phyloP scores from a whole-genome alignment of 2,113 vertebrate genomes.

The Phrynosoma platyrhinos region DNA sequence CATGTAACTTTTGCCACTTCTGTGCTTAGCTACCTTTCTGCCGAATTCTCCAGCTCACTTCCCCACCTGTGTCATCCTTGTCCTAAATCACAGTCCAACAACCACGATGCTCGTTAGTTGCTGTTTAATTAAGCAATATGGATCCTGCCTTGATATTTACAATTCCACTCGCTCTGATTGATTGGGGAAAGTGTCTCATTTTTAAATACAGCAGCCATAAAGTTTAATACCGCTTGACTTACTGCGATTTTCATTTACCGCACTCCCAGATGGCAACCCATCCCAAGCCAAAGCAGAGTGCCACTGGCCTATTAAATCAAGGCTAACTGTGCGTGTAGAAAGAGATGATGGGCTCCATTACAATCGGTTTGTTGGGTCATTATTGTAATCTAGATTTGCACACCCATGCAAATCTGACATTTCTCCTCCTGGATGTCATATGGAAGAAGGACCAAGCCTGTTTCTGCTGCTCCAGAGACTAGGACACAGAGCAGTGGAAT shows the following conservation, averaged over 20 bases:
- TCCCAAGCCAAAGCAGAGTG: conserved; percentile 45
- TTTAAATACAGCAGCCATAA: conserved; percentile 64
- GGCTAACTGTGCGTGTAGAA: conserved; percentile 59
- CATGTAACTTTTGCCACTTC: accelerated
- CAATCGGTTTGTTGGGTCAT: conserved; percentile 59
- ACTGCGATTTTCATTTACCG: conserved; percentile 58
- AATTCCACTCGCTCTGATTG: conserved; percentile 70
- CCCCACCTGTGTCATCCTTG: not conserved
- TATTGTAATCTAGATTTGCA: conserved; percentile 52
- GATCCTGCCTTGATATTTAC: conserved; percentile 76
- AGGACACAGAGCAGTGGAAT: too few species aligned
- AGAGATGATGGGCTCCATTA: conserved; percentile 64
- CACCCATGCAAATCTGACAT: conserved; percentile 20
- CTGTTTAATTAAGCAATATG: conserved; percentile 78
- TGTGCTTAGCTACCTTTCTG: not conserved
- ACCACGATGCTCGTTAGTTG: conserved; percentile 68
- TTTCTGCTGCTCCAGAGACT: accelerated
- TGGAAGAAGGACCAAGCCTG: accelerated
- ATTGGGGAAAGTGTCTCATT: conserved; percentile 47
- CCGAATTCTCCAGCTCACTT: not conserved
- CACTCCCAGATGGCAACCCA: conserved; percentile 41
- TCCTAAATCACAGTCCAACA: conserved; percentile 72
- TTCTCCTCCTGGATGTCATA: not conserved
- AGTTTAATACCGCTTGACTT: conserved; percentile 76
- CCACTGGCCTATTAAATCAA: conserved; percentile 68